These are phyloP conservation scores for Acanthaster planci DNA, from an alignment of 35 echinoderm and acorn worm species.

Conservation along the genomic window DNA sequence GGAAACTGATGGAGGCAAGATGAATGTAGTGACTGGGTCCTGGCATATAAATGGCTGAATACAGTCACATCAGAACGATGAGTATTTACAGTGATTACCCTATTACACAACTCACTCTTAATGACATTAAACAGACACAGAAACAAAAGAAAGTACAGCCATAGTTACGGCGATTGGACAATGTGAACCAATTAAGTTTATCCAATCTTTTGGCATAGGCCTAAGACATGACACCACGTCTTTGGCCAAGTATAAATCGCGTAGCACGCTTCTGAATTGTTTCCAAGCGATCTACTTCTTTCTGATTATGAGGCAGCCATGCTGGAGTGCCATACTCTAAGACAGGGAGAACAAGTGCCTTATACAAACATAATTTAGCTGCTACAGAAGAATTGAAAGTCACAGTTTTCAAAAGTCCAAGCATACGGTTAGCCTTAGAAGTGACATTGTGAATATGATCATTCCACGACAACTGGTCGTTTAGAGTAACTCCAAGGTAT, in stretches of 20 bases:
- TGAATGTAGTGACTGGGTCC: too few species aligned
- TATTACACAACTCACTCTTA: not conserved
- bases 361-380: conserved; percentile 16
- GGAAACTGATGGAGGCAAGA: too few species aligned
- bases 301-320: conserved; percentile 14
- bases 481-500: too few species aligned
- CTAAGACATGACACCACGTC: too few species aligned
- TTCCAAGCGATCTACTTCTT: not conserved
- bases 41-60: not conserved
- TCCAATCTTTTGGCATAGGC: too few species aligned
- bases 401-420: not conserved
- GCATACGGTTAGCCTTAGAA: not conserved
- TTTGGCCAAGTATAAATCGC: not conserved
- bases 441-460: not conserved
- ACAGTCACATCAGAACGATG: not conserved
- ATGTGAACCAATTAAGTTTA: too few species aligned
- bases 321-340: conserved; percentile 24
- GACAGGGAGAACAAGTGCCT: conserved; percentile 26
- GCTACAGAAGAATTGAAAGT: not conserved
- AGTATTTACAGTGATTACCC: not conserved
- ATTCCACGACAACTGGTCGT: too few species aligned
- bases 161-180: too few species aligned
- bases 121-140: not conserved
- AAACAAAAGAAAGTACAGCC: not conserved
- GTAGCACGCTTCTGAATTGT: not conserved